Base-by-base conservation (phyloP, 1,140 invertebrate genomes). In the Calephelis virginiensis region DNA sequence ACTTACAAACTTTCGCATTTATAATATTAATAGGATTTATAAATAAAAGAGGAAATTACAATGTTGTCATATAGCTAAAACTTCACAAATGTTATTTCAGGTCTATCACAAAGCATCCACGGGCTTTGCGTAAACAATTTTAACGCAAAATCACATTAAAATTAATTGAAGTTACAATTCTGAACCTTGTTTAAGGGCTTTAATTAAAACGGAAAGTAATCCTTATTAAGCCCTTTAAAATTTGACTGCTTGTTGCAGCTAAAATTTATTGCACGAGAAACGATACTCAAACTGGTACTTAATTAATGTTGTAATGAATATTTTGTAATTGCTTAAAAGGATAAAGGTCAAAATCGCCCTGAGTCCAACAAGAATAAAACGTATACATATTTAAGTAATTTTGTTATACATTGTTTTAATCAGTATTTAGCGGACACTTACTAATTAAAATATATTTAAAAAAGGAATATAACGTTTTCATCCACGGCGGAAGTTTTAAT, bases 221-320 rank as follows among this genome's bases (percentile, higher is more conserved):
- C 50, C 50, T 17, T 53, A 17, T 53, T 17, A 53, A 53, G 50
- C 50, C 50, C 17, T 53, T 53, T 53, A 53, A 53, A 53, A 53
- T 53, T 53, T 17, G 50, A 28, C 50, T 53, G 17, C 50, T 53
- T 53, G 50, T 53, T 53, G 50, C 50, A 53, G 50, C 50, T 17
- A 53, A 53, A 17, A 53, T 53, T 53, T 53, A 53, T 53, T 53
- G 50, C 50, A 53, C 14, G 50, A 9, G 10, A 53, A 28, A 17
- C 17, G 40, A 43, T 17, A 17, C 17, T 53, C 14, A 9, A 10
- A 53, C 5, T 13, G 50, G 50, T 53, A 28, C 50, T 10, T 28
- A 53, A 28, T 53, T 53, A 53, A 28, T 53, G 17, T 53, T 53
- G 14, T 53, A 53, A 53, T 53, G 14, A 53, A 53, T 53, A 53